Base-by-base conservation (phyloP, 2,113 vertebrate genomes). In the Gadus macrocephalus region DNA sequence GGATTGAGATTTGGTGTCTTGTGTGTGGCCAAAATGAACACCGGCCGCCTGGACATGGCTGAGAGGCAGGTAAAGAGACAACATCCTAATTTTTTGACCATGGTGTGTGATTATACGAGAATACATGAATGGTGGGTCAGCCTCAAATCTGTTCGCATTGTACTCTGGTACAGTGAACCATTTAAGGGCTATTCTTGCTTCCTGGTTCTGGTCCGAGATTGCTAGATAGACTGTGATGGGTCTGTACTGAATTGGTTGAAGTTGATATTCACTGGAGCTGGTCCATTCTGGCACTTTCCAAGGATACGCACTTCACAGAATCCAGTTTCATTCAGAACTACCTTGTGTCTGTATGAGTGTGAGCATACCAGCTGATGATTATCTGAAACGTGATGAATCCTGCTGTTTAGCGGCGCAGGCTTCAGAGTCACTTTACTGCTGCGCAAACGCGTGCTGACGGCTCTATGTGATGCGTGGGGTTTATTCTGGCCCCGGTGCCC, bases 311-410 rank as follows among this genome's bases (percentile, higher is more conserved):
- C n/a, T 65, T 76, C 16, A 73, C 71, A 58, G 53, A 14, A 4
- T 64, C 60, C 0, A 4, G 31, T 35, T 35, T 35, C 4, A 35
- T 35, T 35, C 31, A 35, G 31, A 35, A 35, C 31, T 11, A 11
- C 38, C 4, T 25, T 35, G 31, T 35, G 31, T 35, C 3, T 35
- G 31, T 35, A 4, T 5, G 31, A 4, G 31, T 5, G 31, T 5
- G 31, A 4, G 56, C 79, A 53, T 66, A 76, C 66, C 38, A 78
- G 38, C 53, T 71, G 61, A 80, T 81, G 58, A 56, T 83, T 70
- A 71, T 82, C 55, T 31, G 15, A 58, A 17, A 64, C 65, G 38
- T 5, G 4, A 53, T 49, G 15, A 64, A 69, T 64, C 28, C 28
- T 42, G 62, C 53, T 76, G 62, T 82, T 78, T 71, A 49, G 12